phyloP scores from a whole-genome alignment of 2,113 vertebrate species.

The Scopus umbretta region DNA sequence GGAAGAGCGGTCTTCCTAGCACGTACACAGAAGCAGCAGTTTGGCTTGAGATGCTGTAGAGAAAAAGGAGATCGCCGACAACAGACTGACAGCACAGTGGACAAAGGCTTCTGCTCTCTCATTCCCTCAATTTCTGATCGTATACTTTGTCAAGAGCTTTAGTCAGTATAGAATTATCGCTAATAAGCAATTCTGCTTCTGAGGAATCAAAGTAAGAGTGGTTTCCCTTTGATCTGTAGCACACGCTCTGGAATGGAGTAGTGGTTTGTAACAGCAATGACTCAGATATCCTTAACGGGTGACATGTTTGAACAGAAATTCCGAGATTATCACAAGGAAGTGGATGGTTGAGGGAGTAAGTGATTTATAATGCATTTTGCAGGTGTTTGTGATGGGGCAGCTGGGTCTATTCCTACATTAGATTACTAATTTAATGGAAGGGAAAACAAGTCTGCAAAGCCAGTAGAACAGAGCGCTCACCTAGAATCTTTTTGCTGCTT shows the following conservation, averaged over 20 bases:
- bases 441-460: neutral
- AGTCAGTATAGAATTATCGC: neutral
- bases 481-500: neutral
- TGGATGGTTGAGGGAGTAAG: neutral
- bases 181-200: neutral
- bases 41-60: neutral
- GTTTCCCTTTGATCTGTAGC: neutral
- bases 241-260: fast-evolving
- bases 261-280: neutral
- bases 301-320: neutral
- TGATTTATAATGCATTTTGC: neutral
- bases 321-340: neutral
- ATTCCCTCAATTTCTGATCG: neutral
- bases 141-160: neutral
- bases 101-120: neutral
- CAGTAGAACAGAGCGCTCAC: neutral
- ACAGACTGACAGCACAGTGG: neutral
- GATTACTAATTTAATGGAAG: neutral
- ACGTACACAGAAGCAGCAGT: too few species aligned
- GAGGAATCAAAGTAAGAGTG: neutral
- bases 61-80: neutral
- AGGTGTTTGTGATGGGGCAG: neutral
- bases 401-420: neutral
- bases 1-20: neutral
- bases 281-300: neutral